Conservation (phyloP, 2,113 vertebrate genomes). For the Trogon melanurus region DNA sequence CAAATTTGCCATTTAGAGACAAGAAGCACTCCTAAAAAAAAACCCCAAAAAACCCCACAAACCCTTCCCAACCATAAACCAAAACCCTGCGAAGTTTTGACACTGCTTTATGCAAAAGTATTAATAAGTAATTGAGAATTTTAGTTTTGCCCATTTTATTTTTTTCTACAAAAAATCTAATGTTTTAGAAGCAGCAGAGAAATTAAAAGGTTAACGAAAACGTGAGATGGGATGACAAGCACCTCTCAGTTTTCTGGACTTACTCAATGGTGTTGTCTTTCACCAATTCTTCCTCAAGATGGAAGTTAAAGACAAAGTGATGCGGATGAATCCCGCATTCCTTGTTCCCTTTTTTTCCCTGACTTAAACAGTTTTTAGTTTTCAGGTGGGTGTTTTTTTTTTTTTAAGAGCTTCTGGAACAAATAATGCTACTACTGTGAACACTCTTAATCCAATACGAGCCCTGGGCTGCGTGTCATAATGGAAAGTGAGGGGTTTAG, state of each 20-base stretch:
- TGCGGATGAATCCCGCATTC: neutral
- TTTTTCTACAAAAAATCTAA: neutral
- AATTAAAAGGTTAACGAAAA: neutral
- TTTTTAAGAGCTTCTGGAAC: neutral
- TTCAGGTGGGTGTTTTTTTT: too few species aligned
- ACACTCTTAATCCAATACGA: neutral
- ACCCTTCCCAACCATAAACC: neutral
- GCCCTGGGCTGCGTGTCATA: neutral
- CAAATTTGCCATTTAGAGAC: neutral
- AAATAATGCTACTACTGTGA: accelerated
- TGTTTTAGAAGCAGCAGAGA: neutral
- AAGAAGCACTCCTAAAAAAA: neutral
- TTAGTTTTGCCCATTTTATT: neutral
- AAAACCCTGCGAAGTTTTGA: neutral
- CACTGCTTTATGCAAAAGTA: neutral
- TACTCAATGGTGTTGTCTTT: neutral
- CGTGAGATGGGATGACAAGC: accelerated
- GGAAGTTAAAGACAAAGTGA: neutral
- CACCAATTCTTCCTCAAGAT: neutral
- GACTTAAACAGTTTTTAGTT: neutral
- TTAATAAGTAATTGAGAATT: accelerated
- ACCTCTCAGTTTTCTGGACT: too few species aligned
- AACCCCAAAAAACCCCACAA: too few species aligned
- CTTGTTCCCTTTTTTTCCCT: neutral
- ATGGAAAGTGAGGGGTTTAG: neutral